phyloP scores from a whole-genome alignment of 2,888 invertebrate species.

The Cephus rjabovi region DNA sequence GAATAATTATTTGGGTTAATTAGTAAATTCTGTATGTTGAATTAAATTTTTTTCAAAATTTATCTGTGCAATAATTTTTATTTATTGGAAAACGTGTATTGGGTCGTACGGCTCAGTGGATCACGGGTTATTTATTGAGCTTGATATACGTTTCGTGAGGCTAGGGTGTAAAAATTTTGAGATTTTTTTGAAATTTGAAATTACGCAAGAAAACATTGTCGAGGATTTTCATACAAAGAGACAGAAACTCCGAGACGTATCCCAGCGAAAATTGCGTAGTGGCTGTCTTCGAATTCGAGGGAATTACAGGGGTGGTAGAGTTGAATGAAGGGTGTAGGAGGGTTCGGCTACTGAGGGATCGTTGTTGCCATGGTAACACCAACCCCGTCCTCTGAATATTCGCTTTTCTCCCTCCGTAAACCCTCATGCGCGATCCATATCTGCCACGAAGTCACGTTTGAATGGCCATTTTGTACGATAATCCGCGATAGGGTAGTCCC shows the following conservation, averaged over 20 bases:
- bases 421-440: conserved; percentile 54
- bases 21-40: not conserved
- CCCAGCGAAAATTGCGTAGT: conserved; percentile 26
- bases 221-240: not conserved
- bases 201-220: not conserved
- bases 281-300: conserved; percentile 36
- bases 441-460: conserved; percentile 55
- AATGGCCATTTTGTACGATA: conserved; percentile 58
- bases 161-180: not conserved
- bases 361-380: conserved; percentile 63
- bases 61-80: not conserved
- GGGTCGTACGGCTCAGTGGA: not conserved
- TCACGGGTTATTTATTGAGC: not conserved
- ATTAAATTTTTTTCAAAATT: not conserved
- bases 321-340: conserved; percentile 57
- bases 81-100: not conserved
- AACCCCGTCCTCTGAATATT: conserved; percentile 55
- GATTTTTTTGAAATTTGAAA: not conserved
- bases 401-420: conserved; percentile 6
- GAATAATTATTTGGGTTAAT: conserved; percentile 41
- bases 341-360: conserved; percentile 65
- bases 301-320: conserved; percentile 53
- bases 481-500: not conserved
- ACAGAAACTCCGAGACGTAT: not conserved
- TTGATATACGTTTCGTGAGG: not conserved